Evolutionary conservation across 2,113 vertebrate genomes (phyloP).

Genomic region (Ranitomeya variabilis): DNA sequence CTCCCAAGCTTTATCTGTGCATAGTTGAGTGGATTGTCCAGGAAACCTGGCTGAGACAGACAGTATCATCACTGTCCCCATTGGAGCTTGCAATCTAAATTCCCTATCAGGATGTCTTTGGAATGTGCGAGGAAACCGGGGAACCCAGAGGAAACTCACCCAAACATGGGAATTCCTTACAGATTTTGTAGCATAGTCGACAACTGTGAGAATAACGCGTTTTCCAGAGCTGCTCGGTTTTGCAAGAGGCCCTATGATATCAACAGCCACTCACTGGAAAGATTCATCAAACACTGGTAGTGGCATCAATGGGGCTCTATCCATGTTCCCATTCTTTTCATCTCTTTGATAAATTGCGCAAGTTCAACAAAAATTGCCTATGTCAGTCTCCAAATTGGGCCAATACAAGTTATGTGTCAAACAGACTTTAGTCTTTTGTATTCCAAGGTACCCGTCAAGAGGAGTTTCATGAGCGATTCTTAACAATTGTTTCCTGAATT

Average conservation of each 20-base stretch:
- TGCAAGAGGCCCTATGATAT: background rate
- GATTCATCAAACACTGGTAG: background rate
- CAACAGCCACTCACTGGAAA: constrained; percentile 3
- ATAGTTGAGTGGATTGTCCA: too few species aligned
- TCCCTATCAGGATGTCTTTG: too few species aligned
- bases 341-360: background rate
- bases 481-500: background rate
- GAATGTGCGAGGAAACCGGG: too few species aligned
- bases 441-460: background rate
- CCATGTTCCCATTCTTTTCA: background rate
- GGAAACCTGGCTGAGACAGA: too few species aligned
- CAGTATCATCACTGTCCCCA: too few species aligned
- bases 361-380: background rate
- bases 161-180: too few species aligned
- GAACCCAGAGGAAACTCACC: too few species aligned
- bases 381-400: background rate
- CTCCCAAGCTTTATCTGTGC: too few species aligned
- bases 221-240: background rate
- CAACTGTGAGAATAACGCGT: too few species aligned
- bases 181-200: too few species aligned
- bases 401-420: background rate
- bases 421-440: background rate
- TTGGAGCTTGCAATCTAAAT: too few species aligned
- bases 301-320: background rate
- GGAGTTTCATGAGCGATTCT: background rate